These are phyloP conservation scores for Microdon myrmicae DNA, from an alignment of 2,888 invertebrate species.

Conservation along the genomic window DNA sequence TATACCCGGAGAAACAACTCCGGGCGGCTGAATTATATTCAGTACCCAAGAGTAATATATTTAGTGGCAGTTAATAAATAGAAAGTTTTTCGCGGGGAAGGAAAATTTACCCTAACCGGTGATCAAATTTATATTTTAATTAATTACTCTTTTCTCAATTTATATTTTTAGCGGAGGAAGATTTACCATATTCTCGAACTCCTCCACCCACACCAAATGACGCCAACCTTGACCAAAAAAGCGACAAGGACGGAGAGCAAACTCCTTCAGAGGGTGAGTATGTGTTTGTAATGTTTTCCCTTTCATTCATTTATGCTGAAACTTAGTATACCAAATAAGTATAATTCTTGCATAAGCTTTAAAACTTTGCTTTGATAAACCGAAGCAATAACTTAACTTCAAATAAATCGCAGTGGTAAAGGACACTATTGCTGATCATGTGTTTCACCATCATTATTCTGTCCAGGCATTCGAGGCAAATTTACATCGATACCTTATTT, in stretches of 20 bases:
- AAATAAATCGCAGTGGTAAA: no score
- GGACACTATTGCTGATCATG: no score
- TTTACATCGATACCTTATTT: no score
- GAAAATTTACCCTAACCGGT: not conserved
- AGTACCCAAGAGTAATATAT: no score
- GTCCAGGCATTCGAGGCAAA: no score
- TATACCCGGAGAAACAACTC: no score
- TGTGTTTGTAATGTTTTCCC: not conserved
- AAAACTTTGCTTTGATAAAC: slow-evolving; percentile 4
- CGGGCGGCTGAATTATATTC: no score
- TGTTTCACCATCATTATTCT: no score
- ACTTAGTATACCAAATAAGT: no score
- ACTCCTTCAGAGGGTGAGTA: slow-evolving; percentile 14
- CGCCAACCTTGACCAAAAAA: slow-evolving; percentile 54
- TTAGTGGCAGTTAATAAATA: no score
- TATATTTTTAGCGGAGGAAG: slow-evolving; percentile 55
- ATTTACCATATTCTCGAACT: slow-evolving; percentile 64
- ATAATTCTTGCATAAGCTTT: no score
- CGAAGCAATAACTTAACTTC: no score
- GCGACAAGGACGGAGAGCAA: not conserved
- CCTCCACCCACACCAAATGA: slow-evolving; percentile 67
- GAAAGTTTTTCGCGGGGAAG: not conserved
- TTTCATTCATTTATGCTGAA: not conserved
- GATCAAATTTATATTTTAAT: not conserved
- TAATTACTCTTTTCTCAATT: slow-evolving; percentile 7